Conservation (phyloP, 2,113 vertebrate species). For the Saimiri boliviensis region DNA sequence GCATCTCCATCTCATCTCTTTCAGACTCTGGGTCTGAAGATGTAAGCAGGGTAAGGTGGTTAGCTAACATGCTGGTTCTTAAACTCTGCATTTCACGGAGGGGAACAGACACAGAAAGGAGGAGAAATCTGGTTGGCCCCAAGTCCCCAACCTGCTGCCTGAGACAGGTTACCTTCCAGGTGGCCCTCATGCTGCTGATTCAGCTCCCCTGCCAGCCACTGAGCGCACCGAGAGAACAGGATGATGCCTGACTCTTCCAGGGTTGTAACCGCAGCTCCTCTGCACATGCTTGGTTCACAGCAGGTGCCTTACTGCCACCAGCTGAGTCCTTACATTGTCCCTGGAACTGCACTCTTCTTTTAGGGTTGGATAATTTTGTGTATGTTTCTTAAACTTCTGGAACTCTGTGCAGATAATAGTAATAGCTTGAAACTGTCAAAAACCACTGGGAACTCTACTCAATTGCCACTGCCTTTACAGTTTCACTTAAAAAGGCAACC, state of each 20-base stretch:
- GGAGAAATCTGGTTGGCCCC: fast-evolving
- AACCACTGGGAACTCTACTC: not conserved
- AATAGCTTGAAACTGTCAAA: not conserved
- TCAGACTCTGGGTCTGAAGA: not conserved
- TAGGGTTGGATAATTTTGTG: not conserved
- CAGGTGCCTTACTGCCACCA: not conserved
- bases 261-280: fast-evolving
- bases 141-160: not conserved
- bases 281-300: fast-evolving
- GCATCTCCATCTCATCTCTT: not conserved
- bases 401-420: not conserved
- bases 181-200: fast-evolving
- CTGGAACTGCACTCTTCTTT: not conserved
- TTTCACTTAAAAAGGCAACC: not conserved
- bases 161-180: not conserved
- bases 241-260: fast-evolving
- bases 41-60: not conserved
- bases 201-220: not conserved
- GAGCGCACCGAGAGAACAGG: fast-evolving
- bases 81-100: not conserved
- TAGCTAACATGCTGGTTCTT: not conserved
- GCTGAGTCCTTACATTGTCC: not conserved
- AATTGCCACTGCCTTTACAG: not conserved
- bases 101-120: fast-evolving
- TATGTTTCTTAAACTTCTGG: not conserved